These are phyloP conservation scores for Leptestheria dahalacensis DNA, from an alignment of 1,140 invertebrate species.

Conservation along the genomic window DNA sequence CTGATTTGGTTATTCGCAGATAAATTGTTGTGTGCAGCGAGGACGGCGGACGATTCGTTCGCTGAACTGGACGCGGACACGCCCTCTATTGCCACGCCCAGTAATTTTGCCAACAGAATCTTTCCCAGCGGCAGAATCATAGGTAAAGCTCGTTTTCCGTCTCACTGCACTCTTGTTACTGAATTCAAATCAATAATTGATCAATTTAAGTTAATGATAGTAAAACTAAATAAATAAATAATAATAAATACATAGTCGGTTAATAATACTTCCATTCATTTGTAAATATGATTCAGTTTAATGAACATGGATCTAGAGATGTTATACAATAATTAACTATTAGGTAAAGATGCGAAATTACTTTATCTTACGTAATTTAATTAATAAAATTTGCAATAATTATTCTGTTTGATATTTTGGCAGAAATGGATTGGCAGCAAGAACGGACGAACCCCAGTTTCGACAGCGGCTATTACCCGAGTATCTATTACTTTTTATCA, in stretches of 20 bases:
- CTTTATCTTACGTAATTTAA: background rate
- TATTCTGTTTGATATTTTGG: no score
- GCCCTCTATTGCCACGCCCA: background rate
- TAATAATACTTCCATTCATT: no score
- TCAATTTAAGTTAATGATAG: no score
- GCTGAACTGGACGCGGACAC: conserved; percentile 17
- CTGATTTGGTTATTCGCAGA: background rate
- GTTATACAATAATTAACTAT: no score
- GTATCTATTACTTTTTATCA: background rate
- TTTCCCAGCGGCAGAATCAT: background rate
- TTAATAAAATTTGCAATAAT: background rate
- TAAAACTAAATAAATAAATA: no score
- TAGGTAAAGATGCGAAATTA: no score
- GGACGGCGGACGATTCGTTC: conserved; percentile 22
- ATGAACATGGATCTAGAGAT: no score
- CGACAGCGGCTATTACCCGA: background rate
- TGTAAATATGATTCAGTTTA: no score
- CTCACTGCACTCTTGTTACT: no score
- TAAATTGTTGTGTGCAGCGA: conserved; percentile 16
- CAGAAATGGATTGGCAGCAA: background rate
- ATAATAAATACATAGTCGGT: no score
- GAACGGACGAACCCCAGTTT: background rate
- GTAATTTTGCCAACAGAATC: conserved; percentile 4
- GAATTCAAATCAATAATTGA: no score
- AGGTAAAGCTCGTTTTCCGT: background rate